These are phyloP conservation scores for Branchinecta lynchi DNA, from an alignment of 1,140 invertebrate genomes.

Conservation along the genomic window DNA sequence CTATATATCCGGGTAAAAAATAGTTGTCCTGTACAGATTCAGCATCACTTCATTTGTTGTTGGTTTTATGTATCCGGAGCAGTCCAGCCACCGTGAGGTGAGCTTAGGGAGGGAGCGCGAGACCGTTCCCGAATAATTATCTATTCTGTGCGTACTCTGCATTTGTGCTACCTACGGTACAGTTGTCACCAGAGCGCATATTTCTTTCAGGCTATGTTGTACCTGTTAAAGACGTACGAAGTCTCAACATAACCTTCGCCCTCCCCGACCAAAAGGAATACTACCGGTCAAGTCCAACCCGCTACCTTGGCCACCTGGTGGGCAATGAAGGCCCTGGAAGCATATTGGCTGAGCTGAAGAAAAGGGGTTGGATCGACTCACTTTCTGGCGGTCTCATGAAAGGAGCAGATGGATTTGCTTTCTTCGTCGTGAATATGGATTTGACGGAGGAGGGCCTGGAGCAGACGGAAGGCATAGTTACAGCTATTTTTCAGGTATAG, in stretches of 20 bases:
- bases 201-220: constrained; percentile 43
- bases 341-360: constrained; percentile 70
- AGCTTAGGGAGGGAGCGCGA: too few species aligned
- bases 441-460: constrained; percentile 75
- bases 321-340: constrained; percentile 93
- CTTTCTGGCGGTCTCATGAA: constrained; percentile 56
- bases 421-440: constrained; percentile 76
- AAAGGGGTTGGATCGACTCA: constrained; percentile 75
- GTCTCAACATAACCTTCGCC: constrained; percentile 70
- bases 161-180: too few species aligned
- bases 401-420: constrained; percentile 67
- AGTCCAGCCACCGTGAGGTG: too few species aligned
- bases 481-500: constrained; percentile 56
- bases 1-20: too few species aligned
- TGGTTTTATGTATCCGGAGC: too few species aligned
- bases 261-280: constrained; percentile 64
- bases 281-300: constrained; percentile 76
- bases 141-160: too few species aligned
- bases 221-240: constrained; percentile 83
- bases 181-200: neutral
- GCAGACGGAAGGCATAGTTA: constrained; percentile 70
- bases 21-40: too few species aligned
- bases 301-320: constrained; percentile 77
- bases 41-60: too few species aligned
- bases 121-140: too few species aligned